Percentiles rank a stretch among this genome's conserved stretches.
These are phyloP conservation scores for Hemibagrus guttatus DNA, from an alignment of 2,797 vertebrate genomes.

Conservation along the genomic window DNA sequence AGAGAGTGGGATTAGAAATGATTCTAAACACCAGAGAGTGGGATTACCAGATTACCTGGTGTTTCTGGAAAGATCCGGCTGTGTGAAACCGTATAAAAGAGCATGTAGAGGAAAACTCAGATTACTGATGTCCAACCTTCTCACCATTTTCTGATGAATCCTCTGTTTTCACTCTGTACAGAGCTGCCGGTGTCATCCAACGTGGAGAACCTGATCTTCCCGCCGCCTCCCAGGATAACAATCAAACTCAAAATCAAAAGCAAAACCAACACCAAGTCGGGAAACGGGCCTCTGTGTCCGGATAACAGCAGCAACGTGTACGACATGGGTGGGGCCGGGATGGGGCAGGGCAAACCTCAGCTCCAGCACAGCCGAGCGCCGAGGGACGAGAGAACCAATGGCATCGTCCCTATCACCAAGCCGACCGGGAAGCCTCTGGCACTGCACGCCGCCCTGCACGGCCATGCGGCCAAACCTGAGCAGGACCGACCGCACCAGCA, in stretches of 20 bases:
- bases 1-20: too few species aligned
- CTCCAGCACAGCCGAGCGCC: constrained; percentile 71
- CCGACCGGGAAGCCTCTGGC: constrained; percentile 83
- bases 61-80: too few species aligned
- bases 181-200: constrained; percentile 84
- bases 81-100: too few species aligned
- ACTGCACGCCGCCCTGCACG: constrained; percentile 83
- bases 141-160: not conserved
- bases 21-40: too few species aligned
- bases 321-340: constrained; percentile 63
- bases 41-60: too few species aligned
- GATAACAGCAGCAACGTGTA: constrained; percentile 76
- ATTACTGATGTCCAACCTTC: not conserved
- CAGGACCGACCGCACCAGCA: constrained; percentile 67
- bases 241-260: constrained; percentile 94
- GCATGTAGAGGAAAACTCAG: not conserved
- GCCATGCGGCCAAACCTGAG: constrained; percentile 81
- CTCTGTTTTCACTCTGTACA: constrained; percentile 53
- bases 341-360: constrained; percentile 81
- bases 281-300: constrained; percentile 80
- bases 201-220: constrained; percentile 85
- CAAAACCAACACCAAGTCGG: constrained; percentile 79
- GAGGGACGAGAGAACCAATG: constrained; percentile 82
- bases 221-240: constrained; percentile 90
- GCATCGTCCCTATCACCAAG: constrained; percentile 71